A percentile compares a stretch with the other conserved stretches of the same genome.
Conservation (phyloP, 2,113 vertebrate species). For the Ceuthmochares aereus region DNA sequence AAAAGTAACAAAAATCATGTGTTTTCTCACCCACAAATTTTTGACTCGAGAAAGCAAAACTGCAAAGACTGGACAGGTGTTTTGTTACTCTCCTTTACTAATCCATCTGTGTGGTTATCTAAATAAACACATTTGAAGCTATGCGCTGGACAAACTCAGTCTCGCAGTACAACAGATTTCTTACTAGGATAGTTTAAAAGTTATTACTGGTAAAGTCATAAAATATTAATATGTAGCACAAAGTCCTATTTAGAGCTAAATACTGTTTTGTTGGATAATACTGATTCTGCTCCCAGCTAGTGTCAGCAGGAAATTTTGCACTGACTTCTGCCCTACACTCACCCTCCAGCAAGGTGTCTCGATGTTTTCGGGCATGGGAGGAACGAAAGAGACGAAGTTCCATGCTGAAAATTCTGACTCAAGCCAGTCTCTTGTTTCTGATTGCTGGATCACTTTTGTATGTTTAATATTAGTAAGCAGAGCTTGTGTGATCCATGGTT, state of each 20-base stretch:
- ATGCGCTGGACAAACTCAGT: not conserved
- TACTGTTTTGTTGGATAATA: not conserved
- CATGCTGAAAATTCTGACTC: not conserved
- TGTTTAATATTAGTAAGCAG: not conserved
- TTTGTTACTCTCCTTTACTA: not conserved
- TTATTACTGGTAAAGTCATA: not conserved
- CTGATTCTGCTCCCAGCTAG: accelerated
- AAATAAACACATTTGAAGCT: not conserved
- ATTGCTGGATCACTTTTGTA: not conserved
- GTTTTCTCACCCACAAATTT: not conserved
- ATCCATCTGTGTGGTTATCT: not conserved
- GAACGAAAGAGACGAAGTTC: not conserved
- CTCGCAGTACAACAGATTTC: not conserved
- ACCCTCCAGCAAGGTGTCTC: not conserved
- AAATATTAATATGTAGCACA: not conserved
- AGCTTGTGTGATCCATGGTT: not conserved
- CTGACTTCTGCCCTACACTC: not conserved
- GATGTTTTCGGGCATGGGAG: not conserved
- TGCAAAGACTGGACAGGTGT: accelerated
- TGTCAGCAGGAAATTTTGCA: not conserved
- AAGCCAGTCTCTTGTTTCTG: not conserved
- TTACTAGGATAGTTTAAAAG: not conserved
- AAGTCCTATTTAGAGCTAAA: not conserved
- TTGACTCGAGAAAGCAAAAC: not conserved
- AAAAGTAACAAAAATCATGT: not conserved